Evolutionary conservation across 2,797 vertebrate species (phyloP).

Genomic region (Danio jaintianensis): DNA sequence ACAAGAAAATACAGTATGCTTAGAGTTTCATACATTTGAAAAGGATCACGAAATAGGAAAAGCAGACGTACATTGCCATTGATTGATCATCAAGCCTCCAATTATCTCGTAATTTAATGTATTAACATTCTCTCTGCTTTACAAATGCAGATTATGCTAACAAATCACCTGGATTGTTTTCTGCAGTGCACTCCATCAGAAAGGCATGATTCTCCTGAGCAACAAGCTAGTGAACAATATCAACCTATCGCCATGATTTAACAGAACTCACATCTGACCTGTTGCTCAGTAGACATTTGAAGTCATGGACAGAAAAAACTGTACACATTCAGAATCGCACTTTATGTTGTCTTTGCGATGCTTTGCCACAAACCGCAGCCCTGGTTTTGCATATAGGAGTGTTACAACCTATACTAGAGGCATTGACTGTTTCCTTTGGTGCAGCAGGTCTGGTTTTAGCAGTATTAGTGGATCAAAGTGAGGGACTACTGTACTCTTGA

Average conservation of each 20-base stretch:
- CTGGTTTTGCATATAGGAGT: conserved; percentile 14
- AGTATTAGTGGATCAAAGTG: conserved; percentile 25
- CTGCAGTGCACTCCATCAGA: conserved; percentile 10
- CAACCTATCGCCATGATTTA: not conserved
- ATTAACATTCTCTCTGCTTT: conserved; percentile 10
- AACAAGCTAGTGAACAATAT: conserved; percentile 28
- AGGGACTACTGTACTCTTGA: conserved; percentile 8
- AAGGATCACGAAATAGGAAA: not conserved
- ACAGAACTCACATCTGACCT: not conserved
- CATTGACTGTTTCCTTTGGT: conserved; percentile 35
- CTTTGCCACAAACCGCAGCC: conserved; percentile 16
- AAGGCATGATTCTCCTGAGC: conserved; percentile 10
- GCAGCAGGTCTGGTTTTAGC: conserved; percentile 26
- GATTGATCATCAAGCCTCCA: not conserved
- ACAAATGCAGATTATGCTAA: not conserved
- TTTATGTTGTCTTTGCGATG: conserved; percentile 8
- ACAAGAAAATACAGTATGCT: conserved; percentile 14
- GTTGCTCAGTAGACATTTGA: not conserved
- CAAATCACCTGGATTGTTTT: not conserved
- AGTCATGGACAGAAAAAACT: conserved; percentile 13
- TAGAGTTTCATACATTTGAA: not conserved
- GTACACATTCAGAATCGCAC: not conserved
- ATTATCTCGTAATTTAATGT: not conserved
- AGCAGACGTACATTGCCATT: not conserved
- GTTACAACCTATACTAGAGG: conserved; percentile 11